A percentile compares a stretch with the other conserved stretches of the same genome.
Evolutionary conservation across 2,888 invertebrate species (phyloP).

Genomic region (Listrodromus nycthemerus): DNA sequence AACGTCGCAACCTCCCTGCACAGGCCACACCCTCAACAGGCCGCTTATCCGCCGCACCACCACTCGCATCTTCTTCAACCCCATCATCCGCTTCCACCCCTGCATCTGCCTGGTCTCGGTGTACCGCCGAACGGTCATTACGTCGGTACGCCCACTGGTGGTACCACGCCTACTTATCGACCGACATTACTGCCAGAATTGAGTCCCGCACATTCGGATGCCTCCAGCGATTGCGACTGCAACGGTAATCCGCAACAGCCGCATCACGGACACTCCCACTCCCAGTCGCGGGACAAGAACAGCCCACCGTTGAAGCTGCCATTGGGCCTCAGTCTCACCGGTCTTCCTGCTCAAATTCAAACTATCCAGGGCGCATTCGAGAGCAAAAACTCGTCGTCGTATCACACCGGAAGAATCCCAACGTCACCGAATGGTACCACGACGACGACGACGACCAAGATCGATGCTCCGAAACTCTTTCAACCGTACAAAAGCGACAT

Average conservation of each 20-base stretch:
- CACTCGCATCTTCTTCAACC: slow-evolving; percentile 74
- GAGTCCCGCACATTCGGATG: slow-evolving; percentile 79
- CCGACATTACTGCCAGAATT: slow-evolving; percentile 83
- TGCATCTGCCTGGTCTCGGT: slow-evolving; percentile 76
- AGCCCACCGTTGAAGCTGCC: slow-evolving; percentile 71
- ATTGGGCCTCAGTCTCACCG: slow-evolving; percentile 70
- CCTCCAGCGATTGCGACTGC: slow-evolving; percentile 80
- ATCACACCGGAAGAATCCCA: slow-evolving; percentile 79
- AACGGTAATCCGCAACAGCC: slow-evolving; percentile 59
- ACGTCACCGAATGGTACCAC: slow-evolving; percentile 55
- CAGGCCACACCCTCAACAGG: slow-evolving; percentile 85
- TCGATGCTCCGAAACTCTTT: slow-evolving; percentile 88
- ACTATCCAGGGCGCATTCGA: slow-evolving; percentile 71
- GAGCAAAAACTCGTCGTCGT: slow-evolving; percentile 71
- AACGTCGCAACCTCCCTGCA: slow-evolving; percentile 86
- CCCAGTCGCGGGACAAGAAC: slow-evolving; percentile 59
- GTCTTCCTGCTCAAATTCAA: slow-evolving; percentile 71
- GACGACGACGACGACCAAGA: slow-evolving; percentile 75
- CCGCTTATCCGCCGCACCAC: slow-evolving; percentile 76
- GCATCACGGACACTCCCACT: slow-evolving; percentile 57
- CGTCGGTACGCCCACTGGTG: slow-evolving; percentile 73
- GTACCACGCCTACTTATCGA: slow-evolving; percentile 80
- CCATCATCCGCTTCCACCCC: slow-evolving; percentile 73
- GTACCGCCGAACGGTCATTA: slow-evolving; percentile 75
- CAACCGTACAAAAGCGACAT: slow-evolving; percentile 90